Conservation (phyloP, 2,888 invertebrate genomes). For the Escarpia spicata region DNA sequence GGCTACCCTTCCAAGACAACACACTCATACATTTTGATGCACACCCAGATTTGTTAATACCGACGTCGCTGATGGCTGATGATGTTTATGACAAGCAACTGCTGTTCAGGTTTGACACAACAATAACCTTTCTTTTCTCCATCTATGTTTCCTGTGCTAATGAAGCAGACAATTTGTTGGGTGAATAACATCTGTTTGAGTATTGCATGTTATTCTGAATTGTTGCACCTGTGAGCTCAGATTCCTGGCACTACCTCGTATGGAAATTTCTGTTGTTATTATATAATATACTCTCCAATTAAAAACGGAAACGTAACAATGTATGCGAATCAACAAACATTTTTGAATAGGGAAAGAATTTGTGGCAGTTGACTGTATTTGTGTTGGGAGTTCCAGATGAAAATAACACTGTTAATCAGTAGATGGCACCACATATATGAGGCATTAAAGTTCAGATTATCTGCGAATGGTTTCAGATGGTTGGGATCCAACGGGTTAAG, state of each 20-base stretch:
- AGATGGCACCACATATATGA: too few species aligned
- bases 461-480: too few species aligned
- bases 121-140: background rate
- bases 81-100: constrained; percentile 78
- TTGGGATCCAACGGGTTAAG: too few species aligned
- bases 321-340: background rate
- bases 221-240: background rate
- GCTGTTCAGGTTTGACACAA: constrained; percentile 57
- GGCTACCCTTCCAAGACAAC: constrained; percentile 80
- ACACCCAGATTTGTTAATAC: constrained; percentile 90
- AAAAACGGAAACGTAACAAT: too few species aligned
- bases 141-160: background rate
- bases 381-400: too few species aligned
- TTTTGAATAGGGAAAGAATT: background rate
- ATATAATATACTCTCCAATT: too few species aligned
- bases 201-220: constrained; percentile 20
- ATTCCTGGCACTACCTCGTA: too few species aligned
- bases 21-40: constrained; percentile 88
- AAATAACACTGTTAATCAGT: too few species aligned
- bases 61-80: constrained; percentile 79
- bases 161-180: background rate
- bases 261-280: too few species aligned
- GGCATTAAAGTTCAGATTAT: too few species aligned
- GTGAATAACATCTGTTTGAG: background rate
- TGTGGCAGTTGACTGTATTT: too few species aligned